These are phyloP conservation scores for Spongia lamella DNA, from an alignment of 37 sponge, comb jelly and placozoan species.

Conservation along the genomic window DNA sequence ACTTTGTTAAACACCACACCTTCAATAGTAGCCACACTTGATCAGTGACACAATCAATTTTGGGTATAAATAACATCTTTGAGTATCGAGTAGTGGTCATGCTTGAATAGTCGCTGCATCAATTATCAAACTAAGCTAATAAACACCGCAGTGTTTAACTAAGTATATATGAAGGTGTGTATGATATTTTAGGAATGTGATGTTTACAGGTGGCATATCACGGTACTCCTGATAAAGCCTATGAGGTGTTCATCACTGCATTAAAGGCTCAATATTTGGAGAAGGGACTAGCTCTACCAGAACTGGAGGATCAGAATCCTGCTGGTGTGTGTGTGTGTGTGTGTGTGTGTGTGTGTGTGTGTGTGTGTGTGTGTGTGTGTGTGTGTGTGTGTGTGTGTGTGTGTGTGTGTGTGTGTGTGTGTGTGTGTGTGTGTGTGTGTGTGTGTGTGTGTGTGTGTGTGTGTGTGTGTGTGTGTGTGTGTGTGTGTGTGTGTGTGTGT, in stretches of 20 bases:
- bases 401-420: conserved; percentile 22
- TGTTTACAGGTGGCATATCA: conserved; percentile 34
- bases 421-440: conserved; percentile 27
- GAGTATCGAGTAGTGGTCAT: too few relatives aligned
- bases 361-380: conserved; percentile 12
- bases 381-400: conserved; percentile 18
- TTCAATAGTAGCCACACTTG: too few relatives aligned
- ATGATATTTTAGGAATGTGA: too few relatives aligned
- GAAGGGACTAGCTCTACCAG: conserved; percentile 13
- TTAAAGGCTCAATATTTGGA: conserved; percentile 8
- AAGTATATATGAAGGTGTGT: too few relatives aligned
- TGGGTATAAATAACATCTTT: too few relatives aligned
- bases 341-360: conserved; percentile 14
- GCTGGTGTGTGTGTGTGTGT: conserved; percentile 8
- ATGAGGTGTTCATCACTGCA: conserved; percentile 46
- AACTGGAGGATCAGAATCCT: conserved; percentile 39
- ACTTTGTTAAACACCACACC: too few relatives aligned
- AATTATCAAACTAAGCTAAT: too few relatives aligned
- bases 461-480: conserved; percentile 14
- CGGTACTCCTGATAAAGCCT: conserved; percentile 33
- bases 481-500: conserved; percentile 21
- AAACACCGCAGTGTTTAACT: too few relatives aligned
- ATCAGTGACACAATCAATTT: too few relatives aligned
- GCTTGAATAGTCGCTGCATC: too few relatives aligned
- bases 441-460: conserved; percentile 19